Conservation (phyloP, 1,140 invertebrate species). For the Caligus rogercresseyi region DNA sequence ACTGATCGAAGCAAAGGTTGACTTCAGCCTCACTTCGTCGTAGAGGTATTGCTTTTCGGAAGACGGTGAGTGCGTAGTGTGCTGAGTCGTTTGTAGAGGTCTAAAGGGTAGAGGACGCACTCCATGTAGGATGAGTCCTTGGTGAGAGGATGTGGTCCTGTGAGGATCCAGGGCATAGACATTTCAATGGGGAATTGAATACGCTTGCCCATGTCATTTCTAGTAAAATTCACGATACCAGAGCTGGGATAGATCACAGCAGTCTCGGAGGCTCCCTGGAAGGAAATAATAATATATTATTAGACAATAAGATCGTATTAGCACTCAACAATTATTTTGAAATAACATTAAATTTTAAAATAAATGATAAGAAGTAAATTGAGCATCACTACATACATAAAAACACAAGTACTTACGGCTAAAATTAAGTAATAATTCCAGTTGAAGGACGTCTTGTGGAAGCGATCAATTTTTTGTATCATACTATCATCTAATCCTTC, state of each 20-base stretch:
- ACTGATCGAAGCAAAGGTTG: constrained; percentile 98
- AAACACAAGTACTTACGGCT: constrained; percentile 36
- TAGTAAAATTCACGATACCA: constrained; percentile 98
- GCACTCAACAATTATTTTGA: neutral
- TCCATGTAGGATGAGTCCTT: constrained; percentile 99
- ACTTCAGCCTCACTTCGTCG: constrained; percentile 98
- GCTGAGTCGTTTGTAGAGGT: constrained; percentile 98
- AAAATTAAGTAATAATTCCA: constrained; percentile 90
- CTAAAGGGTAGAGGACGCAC: constrained; percentile 87
- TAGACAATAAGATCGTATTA: constrained; percentile 13
- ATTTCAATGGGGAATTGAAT: constrained; percentile 99
- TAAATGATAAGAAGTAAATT: neutral
- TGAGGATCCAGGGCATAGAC: constrained; percentile 99
- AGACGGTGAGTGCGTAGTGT: constrained; percentile 87
- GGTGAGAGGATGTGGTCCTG: constrained; percentile 69
- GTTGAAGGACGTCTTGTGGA: constrained; percentile 89
- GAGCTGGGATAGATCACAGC: constrained; percentile 90
- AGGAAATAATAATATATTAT: constrained; percentile 24
- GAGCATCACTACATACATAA: neutral
- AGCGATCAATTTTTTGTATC: constrained; percentile 75
- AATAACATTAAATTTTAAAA: neutral
- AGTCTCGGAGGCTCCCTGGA: constrained; percentile 77
- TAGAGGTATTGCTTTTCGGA: constrained; percentile 94
- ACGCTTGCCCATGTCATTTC: constrained; percentile 99
- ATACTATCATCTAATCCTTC: constrained; percentile 88